Base-by-base conservation (phyloP, 2,797 vertebrate species). In the Lepus oiostolus region DNA sequence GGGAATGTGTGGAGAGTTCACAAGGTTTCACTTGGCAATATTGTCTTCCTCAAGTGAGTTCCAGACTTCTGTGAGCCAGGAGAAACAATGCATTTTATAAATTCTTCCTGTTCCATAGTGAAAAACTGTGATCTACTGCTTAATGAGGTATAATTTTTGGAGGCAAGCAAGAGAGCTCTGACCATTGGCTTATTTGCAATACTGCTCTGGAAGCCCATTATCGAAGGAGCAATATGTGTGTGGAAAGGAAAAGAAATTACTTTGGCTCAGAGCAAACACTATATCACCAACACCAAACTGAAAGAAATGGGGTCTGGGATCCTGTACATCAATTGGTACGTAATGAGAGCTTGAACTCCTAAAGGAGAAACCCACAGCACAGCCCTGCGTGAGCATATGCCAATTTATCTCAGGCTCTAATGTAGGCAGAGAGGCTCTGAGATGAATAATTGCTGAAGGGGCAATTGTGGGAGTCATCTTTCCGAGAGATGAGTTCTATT, bases 171-270 rank as follows among this genome's bases (percentile, higher is more conserved):
- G 65, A 1, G 4, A 92, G 38, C 11, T 80, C 38, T 93, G 75
- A 54, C 76, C 83, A 1, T 96, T 97, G 96, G n/a, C 65, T 97
- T 77, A 88, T 96, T 96, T 95, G 58, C 92, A 97, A 54, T 77
- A 97, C 77, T 77, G 85, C 63, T 70, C 74, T 84, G 63, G 79
- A 95, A 92, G 95, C 91, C 93, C 79, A 85, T 96, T 96, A 86
- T 95, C 93, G 96, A 71, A 94, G 42, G 90, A 95, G 94, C 97
- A 81, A 89, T 91, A 93, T 58, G 68, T 96, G 96, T 85, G 63
- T 47, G 79, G 94, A 92, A 96, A 96, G 96, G 90, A 97, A 97
- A 97, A 94, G 71, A 97, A 97, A 97, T 96, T 72, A 90, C 81
- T 96, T 94, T 80, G 92, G 85, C 90, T 95, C 95, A 89, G 47